phyloP scores from a whole-genome alignment of 2,888 invertebrate genomes.

The Noctua fimbriata region DNA sequence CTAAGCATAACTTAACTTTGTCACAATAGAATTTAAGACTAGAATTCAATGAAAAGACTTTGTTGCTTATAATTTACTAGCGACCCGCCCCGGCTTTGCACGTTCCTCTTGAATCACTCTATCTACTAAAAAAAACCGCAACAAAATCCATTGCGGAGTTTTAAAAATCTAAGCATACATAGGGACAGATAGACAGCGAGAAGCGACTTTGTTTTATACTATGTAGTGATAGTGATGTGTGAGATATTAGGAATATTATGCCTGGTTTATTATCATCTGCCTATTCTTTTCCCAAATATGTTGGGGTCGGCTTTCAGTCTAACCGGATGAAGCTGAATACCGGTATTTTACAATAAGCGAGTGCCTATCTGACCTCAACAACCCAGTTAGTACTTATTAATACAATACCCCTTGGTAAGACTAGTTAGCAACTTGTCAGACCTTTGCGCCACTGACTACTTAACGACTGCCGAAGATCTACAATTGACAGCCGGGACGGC shows the following conservation, averaged over 20 bases:
- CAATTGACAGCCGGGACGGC: not conserved
- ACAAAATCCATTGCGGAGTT: no score
- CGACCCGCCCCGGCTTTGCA: no score
- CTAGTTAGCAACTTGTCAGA: not conserved
- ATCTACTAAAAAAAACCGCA: no score
- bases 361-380: not conserved
- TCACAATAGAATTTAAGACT: slow-evolving; percentile 34
- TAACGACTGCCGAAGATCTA: not conserved
- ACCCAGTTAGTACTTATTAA: not conserved
- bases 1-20: slow-evolving; percentile 22
- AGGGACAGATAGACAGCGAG: no score
- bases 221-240: not conserved
- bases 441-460: not conserved
- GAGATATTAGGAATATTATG: not conserved
- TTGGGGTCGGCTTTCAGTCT: not conserved
- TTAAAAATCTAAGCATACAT: no score
- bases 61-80: not conserved
- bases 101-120: no score
- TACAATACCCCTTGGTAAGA: not conserved
- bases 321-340: not conserved
- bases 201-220: no score
- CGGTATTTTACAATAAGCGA: not conserved
- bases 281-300: not conserved
- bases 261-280: not conserved
- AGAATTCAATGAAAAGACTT: not conserved